Evolutionary conservation across 1,140 invertebrate genomes (phyloP).

Genomic region (Panagrolaimus sp.): DNA sequence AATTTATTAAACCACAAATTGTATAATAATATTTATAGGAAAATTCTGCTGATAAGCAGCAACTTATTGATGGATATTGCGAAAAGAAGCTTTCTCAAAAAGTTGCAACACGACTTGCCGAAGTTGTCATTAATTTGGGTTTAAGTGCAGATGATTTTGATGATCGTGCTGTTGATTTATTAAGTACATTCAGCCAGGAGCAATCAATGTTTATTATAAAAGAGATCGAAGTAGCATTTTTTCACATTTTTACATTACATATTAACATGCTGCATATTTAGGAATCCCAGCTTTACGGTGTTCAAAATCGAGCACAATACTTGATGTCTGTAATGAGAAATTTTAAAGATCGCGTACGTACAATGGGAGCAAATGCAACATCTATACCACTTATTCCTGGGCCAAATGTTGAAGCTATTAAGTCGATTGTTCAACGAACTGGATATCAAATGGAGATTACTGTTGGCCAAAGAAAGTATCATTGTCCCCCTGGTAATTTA

Average conservation of each 20-base stretch:
- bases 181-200: constrained; percentile 44
- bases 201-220: constrained; percentile 50
- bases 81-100: constrained; percentile 30
- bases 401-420: constrained; percentile 41
- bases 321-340: constrained; percentile 55
- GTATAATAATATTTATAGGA: not conserved
- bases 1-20: not conserved
- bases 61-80: constrained; percentile 15
- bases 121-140: constrained; percentile 24
- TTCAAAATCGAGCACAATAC: constrained; percentile 55
- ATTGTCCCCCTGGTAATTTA: constrained; percentile 71
- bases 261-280: constrained; percentile 21
- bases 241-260: not conserved
- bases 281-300: constrained; percentile 52
- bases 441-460: constrained; percentile 95
- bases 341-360: constrained; percentile 50
- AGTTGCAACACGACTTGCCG: constrained; percentile 28
- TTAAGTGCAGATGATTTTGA: constrained; percentile 50
- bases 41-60: not conserved
- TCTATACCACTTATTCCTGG: constrained; percentile 46
- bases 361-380: constrained; percentile 41
- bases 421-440: constrained; percentile 74
- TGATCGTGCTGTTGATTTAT: constrained; percentile 51
- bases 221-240: constrained; percentile 38
- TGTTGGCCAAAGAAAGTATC: constrained; percentile 96